A percentile compares a stretch with the other conserved stretches of the same genome.
Conservation (phyloP, 2,888 invertebrate species). For the Diachrysia chrysitis region DNA sequence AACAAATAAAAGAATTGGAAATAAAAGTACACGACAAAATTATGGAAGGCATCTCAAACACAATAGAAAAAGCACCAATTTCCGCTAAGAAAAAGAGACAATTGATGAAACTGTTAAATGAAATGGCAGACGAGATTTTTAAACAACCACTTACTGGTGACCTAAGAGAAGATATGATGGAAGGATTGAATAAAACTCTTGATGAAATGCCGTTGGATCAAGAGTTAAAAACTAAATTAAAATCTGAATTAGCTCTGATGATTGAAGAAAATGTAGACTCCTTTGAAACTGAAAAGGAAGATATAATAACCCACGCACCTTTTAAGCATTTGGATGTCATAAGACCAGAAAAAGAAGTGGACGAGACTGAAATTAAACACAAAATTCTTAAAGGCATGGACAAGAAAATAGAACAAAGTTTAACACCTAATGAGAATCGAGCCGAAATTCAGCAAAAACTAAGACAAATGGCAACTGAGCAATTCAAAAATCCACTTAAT, state of each 20-base stretch:
- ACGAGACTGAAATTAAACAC: not conserved
- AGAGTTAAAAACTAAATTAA: not conserved
- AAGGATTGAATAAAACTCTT: slow-evolving; percentile 5
- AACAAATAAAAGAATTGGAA: not conserved
- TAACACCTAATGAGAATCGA: slow-evolving; percentile 5
- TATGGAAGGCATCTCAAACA: not conserved
- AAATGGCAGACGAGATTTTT: not conserved
- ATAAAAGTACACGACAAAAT: not conserved
- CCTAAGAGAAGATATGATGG: not conserved
- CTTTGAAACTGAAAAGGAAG: not conserved
- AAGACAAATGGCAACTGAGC: slow-evolving; percentile 5
- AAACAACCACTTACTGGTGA: not conserved
- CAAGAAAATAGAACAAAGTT: not conserved
- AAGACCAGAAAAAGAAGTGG: not conserved
- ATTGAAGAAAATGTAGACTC: not conserved
- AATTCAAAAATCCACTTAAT: slow-evolving; percentile 5
- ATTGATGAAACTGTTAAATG: not conserved
- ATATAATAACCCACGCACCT: not conserved
- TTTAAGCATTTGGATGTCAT: not conserved
- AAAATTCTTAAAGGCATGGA: not conserved
- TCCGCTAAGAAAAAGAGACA: not conserved
- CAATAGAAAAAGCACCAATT: not conserved
- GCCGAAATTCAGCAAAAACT: slow-evolving; percentile 13
- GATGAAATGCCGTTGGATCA: not conserved
- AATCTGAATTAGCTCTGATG: not conserved